phyloP scores from a whole-genome alignment of 2,113 vertebrate genomes.

The cat (Felis catus) region F.catus_Fca126_mat1.0 CM031411.1:115478001-115478500 shows the following conservation, averaged over 20 bases:
- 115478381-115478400: background rate
- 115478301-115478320: background rate
- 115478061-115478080: fast-evolving
- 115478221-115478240: background rate
- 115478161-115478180: background rate
- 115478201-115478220: background rate
- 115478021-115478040: background rate
- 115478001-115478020: background rate
- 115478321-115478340: background rate
- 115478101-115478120: too few relatives aligned
- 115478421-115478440: background rate
- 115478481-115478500: background rate
- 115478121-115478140: background rate
- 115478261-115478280: background rate
- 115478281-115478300: background rate
- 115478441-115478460: too few relatives aligned
- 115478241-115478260: background rate
- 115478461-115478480: background rate
- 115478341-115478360: background rate
- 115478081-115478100: fast-evolving
- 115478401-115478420: background rate
- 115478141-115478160: too few relatives aligned
- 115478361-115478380: background rate
- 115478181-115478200: background rate
- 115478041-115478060: too few relatives aligned